These are phyloP conservation scores for Xiphias gladius DNA, from an alignment of 2,113 vertebrate species.

Conservation along the genomic window DNA sequence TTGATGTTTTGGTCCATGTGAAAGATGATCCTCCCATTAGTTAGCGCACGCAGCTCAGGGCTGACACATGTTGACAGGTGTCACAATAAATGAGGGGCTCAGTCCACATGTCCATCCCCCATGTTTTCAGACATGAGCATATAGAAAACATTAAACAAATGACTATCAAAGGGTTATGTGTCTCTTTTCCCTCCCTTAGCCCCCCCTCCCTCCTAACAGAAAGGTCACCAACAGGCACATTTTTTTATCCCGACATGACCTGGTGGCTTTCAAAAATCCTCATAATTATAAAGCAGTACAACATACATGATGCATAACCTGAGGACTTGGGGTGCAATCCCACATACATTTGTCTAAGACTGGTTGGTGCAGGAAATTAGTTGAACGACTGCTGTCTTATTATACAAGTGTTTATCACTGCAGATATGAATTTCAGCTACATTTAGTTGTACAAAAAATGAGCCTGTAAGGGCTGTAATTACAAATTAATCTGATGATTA, in stretches of 20 bases:
- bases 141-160: slow-evolving; percentile 5
- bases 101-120: not conserved
- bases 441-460: too few species aligned
- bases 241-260: not conserved
- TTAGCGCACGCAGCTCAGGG: not conserved
- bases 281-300: not conserved
- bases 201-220: not conserved
- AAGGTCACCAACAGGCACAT: slow-evolving; percentile 3
- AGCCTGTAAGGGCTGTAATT: too few species aligned
- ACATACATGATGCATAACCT: not conserved
- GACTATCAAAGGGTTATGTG: too few species aligned
- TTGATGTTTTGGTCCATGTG: not conserved
- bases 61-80: slow-evolving; percentile 26
- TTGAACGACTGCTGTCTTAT: too few species aligned
- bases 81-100: not conserved
- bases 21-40: not conserved
- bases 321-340: too few species aligned
- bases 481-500: too few species aligned
- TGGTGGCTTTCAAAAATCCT: not conserved
- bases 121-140: slow-evolving; percentile 21
- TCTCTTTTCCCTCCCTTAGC: too few species aligned
- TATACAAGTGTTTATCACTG: too few species aligned
- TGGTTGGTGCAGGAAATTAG: too few species aligned
- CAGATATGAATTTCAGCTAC: too few species aligned
- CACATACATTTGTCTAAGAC: too few species aligned